Evolutionary conservation across 2,888 invertebrate species (phyloP), one percentile per base, ranked within the genome.

Genomic region (Amiota mariae): DNA sequence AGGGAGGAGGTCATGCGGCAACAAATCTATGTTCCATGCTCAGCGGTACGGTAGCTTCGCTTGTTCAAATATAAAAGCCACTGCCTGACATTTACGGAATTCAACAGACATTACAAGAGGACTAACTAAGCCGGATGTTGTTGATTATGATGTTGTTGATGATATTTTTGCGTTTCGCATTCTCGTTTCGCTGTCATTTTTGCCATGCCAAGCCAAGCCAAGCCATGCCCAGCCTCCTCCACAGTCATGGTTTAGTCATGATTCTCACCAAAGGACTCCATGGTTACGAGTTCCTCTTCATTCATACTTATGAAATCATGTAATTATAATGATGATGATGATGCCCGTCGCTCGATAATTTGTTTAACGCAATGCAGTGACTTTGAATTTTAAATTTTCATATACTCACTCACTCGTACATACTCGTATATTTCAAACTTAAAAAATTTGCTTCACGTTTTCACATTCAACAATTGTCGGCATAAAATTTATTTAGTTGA

Each of bases 91-190:
- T 54, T n/a, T n/a, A 6, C n/a, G 12, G 13, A n/a, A 54, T n/a
- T 10, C 54, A n/a, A n/a, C 54, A 36, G 36, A 36, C 36, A 36
- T 36, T 6, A 6, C 36, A 6, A n/a, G 6, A 54, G 59, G 11
- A 15, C 59, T 24, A 24, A 24, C 59, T 59, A 59, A 59, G 24
- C 59, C 59, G 18, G 48, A 49, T 54, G 51, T 24, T 68, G 67
- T 68, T 68, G 67, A 68, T 68, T 68, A 68, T 49, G 66, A 49
- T 49, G 11, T 66, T 66, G 54, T 54, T 54, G 54, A 8, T 54
- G 13, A 15, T 54, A 15, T 13, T 54, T 13, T 54, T 54, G n/a
- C 8, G 13, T 13, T 54, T 54, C 8, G 13, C 15, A 15, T 54
- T 54, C 8, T 54, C 8, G n/a, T 20, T 36, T 20, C 59, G 20